Evolutionary conservation across 2,113 vertebrate genomes (phyloP).

Genomic region (Dasyprocta punctata): DNA sequence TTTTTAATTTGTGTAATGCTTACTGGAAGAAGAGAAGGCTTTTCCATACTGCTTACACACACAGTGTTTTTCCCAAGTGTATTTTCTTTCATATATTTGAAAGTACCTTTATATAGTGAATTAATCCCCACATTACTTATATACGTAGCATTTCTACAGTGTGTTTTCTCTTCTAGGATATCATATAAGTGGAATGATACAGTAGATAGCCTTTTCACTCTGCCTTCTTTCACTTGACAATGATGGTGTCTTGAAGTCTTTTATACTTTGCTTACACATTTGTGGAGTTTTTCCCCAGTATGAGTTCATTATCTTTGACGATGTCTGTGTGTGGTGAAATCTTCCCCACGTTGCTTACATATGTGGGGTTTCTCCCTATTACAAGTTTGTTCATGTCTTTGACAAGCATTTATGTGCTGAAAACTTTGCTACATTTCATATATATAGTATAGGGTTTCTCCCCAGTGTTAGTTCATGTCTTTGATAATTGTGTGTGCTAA

Average conservation of each 20-base stretch:
- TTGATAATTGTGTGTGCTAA: not conserved
- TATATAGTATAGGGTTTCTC: not conserved
- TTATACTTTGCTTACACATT: not conserved
- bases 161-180: not conserved
- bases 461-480: not conserved
- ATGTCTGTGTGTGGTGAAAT: not conserved
- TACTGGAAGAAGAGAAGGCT: not conserved
- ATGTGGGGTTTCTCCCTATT: not conserved
- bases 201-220: not conserved
- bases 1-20: not conserved
- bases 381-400: not conserved
- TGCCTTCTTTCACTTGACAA: not conserved
- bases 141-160: not conserved
- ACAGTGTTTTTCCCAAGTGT: not conserved
- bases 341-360: not conserved
- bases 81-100: not conserved
- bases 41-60: not conserved
- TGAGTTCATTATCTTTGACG: not conserved
- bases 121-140: not conserved
- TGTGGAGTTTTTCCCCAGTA: not conserved
- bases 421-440: not conserved
- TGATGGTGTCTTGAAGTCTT: no score
- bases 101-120: not conserved
- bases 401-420: not conserved
- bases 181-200: not conserved